phyloP scores from a whole-genome alignment of 2,888 invertebrate species.

The Apantesis nais region DNA sequence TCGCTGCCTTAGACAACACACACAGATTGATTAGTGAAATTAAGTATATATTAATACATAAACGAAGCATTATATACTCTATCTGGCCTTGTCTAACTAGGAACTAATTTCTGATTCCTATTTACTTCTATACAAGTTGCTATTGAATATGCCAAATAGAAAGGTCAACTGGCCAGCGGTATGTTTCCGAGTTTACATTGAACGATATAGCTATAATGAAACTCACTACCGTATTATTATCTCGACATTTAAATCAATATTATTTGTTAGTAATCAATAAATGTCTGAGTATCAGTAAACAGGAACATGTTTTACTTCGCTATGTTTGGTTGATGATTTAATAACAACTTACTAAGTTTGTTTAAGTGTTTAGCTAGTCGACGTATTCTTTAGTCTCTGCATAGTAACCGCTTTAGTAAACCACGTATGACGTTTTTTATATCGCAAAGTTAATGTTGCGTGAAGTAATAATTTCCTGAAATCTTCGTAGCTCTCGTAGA shows the following conservation, averaged over 20 bases:
- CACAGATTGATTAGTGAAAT: slow-evolving; percentile 32
- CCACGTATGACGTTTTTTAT: not conserved
- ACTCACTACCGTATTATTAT: slow-evolving; percentile 38
- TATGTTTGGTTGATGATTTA: slow-evolving; percentile 27
- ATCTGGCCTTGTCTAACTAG: slow-evolving; percentile 58
- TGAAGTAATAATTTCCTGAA: not conserved
- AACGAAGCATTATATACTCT: slow-evolving; percentile 60
- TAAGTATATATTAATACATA: slow-evolving; percentile 56
- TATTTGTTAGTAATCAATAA: slow-evolving; percentile 25
- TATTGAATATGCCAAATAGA: slow-evolving; percentile 57
- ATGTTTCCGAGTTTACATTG: slow-evolving; percentile 58
- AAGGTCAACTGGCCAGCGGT: slow-evolving; percentile 60
- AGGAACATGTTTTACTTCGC: slow-evolving; percentile 25
- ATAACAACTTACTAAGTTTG: slow-evolving; percentile 25
- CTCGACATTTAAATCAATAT: slow-evolving; percentile 34
- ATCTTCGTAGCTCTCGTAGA: slow-evolving; percentile 1
- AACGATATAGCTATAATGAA: slow-evolving; percentile 29
- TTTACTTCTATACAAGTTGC: slow-evolving; percentile 55
- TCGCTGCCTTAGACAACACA: not conserved
- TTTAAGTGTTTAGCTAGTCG: slow-evolving; percentile 16
- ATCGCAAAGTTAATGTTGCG: not conserved
- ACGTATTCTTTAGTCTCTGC: slow-evolving; percentile 2
- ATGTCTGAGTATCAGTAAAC: slow-evolving; percentile 14
- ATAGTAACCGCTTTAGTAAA: not conserved
- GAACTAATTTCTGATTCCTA: slow-evolving; percentile 59